phyloP scores from a whole-genome alignment of 2,113 vertebrate species.

The Budorcas taxicolor region DNA sequence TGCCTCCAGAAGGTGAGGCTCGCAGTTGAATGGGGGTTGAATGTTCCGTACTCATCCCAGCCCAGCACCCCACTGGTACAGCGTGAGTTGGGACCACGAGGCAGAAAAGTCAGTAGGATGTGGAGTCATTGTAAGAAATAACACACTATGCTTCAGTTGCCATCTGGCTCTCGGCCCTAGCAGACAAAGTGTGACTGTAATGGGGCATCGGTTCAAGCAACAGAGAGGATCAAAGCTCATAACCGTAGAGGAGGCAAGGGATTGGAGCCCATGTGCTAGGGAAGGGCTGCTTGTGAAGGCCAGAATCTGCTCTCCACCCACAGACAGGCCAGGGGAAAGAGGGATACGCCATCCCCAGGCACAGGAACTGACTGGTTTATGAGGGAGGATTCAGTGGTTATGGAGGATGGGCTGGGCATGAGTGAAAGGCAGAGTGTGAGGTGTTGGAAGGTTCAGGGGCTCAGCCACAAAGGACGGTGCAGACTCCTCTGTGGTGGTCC shows the following conservation, averaged over 20 bases:
- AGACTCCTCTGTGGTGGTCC: background rate
- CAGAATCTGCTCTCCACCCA: background rate
- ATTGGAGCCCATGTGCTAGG: background rate
- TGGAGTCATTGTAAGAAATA: background rate
- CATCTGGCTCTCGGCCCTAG: background rate
- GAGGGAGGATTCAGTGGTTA: background rate
- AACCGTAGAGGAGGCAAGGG: accelerated
- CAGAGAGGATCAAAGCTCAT: background rate
- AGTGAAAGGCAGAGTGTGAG: background rate
- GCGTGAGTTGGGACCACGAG: background rate
- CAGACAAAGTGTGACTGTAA: background rate
- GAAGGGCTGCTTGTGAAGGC: background rate
- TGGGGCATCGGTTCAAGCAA: background rate
- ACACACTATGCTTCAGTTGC: background rate
- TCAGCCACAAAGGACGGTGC: background rate
- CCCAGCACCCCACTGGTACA: background rate
- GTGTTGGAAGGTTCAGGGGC: background rate
- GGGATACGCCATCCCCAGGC: background rate
- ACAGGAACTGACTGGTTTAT: accelerated
- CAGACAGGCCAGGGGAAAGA: background rate
- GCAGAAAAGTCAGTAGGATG: background rate
- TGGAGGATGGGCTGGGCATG: background rate
- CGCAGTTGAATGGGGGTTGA: background rate
- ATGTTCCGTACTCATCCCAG: accelerated
- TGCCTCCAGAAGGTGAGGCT: background rate